Base-by-base conservation (phyloP, 2,797 vertebrate genomes). In the Luscinia luscinia region DNA sequence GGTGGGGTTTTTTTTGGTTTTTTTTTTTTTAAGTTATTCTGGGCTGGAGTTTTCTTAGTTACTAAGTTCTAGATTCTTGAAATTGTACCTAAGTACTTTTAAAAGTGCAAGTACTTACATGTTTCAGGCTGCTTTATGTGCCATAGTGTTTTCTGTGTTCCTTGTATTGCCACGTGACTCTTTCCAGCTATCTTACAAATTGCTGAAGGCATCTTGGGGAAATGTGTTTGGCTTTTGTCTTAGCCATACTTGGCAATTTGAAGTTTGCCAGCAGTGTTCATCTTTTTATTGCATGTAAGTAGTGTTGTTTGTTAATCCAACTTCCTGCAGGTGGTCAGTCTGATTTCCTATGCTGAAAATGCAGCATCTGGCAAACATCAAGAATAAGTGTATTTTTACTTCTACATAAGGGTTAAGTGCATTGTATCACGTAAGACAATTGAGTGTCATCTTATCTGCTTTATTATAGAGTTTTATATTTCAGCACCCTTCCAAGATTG, bases 401-500 rank as follows among this genome's bases (percentile, higher is more conserved):
- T n/a, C 59, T 64, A 48, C 57, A n/a, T 63, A 38, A 72, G 32
- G 30, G 59, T 86, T 76, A 62, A 1, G 0, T 28, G 27, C 9
- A 2, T 48, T 62, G 21, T n/a, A 46, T 72, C 34, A 16, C 1
- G 0, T 34, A 46, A 73, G 46, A 55, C 21, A 2, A 2, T 36
- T 32, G 22, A 19, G 13, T 89, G 62, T 82, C 41, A 30, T 72
- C 28, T 2, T 19, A 4, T 51, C 36, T 67, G 34, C 54, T 92
- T 55, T 49, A 32, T 76, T 43, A 24, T 20, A 41, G 38, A 51
- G 45, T 48, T 81, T 61, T 48, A 20, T 49, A 55, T 61, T 90
- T 81, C 58, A 73, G 11, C 30, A 40, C 41, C 26, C 30, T 66
- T 76, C 27, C 26, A 46, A 74, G 51, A 74, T 48, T 51, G n/a